phyloP scores from a whole-genome alignment of 2,888 invertebrate genomes.

The Macaria liturata region DNA sequence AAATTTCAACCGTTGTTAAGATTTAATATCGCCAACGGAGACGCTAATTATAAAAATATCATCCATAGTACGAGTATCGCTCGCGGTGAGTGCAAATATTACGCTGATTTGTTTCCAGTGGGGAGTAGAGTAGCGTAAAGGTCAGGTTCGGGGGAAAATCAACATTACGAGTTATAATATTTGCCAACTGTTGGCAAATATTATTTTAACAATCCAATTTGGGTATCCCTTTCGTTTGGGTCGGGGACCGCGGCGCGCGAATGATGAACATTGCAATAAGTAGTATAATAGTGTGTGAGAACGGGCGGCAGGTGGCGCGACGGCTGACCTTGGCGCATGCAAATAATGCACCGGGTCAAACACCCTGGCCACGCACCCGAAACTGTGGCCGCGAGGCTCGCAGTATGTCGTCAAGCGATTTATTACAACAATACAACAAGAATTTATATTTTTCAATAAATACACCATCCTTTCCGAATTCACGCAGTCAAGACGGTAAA shows the following conservation, averaged over 20 bases:
- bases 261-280: conserved; percentile 25
- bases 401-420: no score
- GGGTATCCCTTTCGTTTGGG: conserved; percentile 31
- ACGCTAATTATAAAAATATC: conserved; percentile 5
- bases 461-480: no score
- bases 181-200: conserved; percentile 26
- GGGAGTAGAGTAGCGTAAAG: conserved; percentile 2
- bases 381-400: no score
- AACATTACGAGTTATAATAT: conserved; percentile 17
- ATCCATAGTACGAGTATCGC: background rate
- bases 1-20: conserved; percentile 9
- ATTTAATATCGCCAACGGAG: conserved; percentile 11
- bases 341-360: conserved; percentile 62
- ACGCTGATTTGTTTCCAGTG: conserved; percentile 2
- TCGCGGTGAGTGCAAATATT: no score
- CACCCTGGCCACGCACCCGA: conserved; percentile 36
- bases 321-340: conserved; percentile 68
- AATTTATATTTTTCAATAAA: no score
- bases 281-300: conserved; percentile 30
- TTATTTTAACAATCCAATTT: conserved; percentile 31
- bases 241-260: conserved; percentile 17
- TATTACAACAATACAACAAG: no score
- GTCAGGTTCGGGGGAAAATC: conserved; percentile 13
- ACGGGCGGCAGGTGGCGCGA: conserved; percentile 54
- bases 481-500: background rate